phyloP scores from a whole-genome alignment of 92 coral and sea anemone genomes.

The Palythoa grandiflora region DNA sequence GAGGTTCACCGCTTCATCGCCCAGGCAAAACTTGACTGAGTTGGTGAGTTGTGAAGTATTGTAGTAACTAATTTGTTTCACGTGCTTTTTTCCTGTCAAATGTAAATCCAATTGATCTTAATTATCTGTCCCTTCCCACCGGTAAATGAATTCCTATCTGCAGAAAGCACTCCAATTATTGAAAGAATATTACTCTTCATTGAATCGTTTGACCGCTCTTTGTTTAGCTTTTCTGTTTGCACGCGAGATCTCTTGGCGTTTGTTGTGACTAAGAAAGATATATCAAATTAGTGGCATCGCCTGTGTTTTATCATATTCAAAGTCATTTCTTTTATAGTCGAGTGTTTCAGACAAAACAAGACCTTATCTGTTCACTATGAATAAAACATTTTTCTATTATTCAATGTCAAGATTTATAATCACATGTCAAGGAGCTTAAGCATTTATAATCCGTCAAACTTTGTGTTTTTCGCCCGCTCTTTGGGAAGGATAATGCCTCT shows the following conservation, averaged over 20 bases:
- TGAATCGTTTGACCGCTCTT: slow-evolving; percentile 30
- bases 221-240: slow-evolving; percentile 23
- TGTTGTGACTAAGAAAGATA: background rate
- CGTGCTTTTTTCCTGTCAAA: slow-evolving; percentile 21
- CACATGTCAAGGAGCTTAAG: background rate
- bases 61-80: slow-evolving; percentile 28
- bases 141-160: background rate
- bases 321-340: background rate
- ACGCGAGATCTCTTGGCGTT: slow-evolving; percentile 31
- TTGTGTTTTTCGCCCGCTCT: background rate
- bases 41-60: slow-evolving; percentile 10
- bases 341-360: slow-evolving; percentile 43
- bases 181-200: slow-evolving; percentile 14
- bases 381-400: slow-evolving; percentile 3
- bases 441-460: background rate
- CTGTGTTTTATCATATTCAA: background rate
- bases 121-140: slow-evolving; percentile 42
- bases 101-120: slow-evolving; percentile 39
- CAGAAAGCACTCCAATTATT: slow-evolving; percentile 28
- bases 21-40: background rate
- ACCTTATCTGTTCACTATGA: background rate
- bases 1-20: background rate
- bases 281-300: background rate
- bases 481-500: background rate
- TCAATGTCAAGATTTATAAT: background rate